These are phyloP conservation scores for Aphelinus atriplicis DNA, from an alignment of 1,140 invertebrate species.

Conservation along the genomic window DNA sequence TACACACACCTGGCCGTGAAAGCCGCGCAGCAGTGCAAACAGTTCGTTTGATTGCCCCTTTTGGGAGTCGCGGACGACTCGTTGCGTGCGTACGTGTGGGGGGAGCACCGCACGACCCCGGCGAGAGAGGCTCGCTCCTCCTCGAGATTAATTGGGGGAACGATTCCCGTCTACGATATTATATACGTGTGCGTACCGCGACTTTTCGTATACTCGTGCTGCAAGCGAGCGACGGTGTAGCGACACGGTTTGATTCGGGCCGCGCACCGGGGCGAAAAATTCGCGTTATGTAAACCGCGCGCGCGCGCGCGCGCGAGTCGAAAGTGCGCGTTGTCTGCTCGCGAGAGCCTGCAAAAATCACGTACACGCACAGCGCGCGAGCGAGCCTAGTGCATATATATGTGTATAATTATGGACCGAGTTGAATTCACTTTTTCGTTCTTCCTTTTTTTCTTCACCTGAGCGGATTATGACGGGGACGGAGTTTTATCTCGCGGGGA, in stretches of 20 bases:
- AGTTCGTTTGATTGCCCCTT: conserved; percentile 21
- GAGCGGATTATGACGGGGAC: no score
- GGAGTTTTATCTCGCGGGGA: no score
- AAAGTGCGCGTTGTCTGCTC: conserved; percentile 3
- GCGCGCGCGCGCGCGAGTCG: neutral
- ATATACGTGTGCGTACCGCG: neutral
- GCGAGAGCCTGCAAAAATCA: conserved; percentile 15
- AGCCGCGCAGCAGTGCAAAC: neutral
- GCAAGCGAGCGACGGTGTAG: neutral
- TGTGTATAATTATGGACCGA: conserved; percentile 12
- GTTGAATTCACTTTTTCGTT: neutral
- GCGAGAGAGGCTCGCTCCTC: neutral
- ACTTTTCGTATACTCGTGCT: conserved; percentile 12
- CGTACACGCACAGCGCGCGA: neutral
- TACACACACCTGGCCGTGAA: conserved; percentile 9
- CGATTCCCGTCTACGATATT: conserved; percentile 23
- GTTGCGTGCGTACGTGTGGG: neutral
- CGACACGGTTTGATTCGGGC: conserved; percentile 9
- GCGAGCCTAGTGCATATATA: no score
- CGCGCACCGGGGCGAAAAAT: conserved; percentile 15
- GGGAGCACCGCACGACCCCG: no score
- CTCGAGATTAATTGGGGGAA: conserved; percentile 14
- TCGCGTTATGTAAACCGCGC: conserved; percentile 27
- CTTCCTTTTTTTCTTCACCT: conserved; percentile 10
- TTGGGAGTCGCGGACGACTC: neutral